Base-by-base conservation (phyloP, 2,113 vertebrate species). In the Cygnus atratus region DNA sequence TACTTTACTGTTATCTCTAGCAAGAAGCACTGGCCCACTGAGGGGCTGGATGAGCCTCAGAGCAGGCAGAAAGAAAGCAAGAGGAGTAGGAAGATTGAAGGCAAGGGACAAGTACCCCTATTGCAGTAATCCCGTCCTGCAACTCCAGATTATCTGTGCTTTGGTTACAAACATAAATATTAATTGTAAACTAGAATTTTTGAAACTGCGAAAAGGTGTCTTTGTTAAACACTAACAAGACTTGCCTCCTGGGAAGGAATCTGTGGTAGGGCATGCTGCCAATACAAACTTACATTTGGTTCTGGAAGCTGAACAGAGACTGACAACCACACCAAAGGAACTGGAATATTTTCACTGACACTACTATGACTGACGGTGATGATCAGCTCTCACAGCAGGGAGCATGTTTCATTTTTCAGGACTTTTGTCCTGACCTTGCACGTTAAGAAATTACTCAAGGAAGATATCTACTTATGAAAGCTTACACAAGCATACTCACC, bases 331-430 rank as follows among this genome's bases (percentile, higher is more conserved):
- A 80, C 11, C 35, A 55, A 84, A 88, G 68, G 80, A 91, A 66
- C 21, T 29, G 43, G 35, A 72, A 71, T 8, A 43, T 35, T 58
- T 66, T 90, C 88, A 73, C 35, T 70, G 63, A 48, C 65, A 39
- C 22, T 76, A 37, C 31, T 76, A 48, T 4, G 8, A 85, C n/a
- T 68, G 43, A 44, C 90, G 62, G 43, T 95, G 79, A 88, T 92
- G 76, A 93, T 76, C 75, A 92, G 35, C 43, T 93, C 54, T 86
- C 68, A 73, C 29, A 52, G 84, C 3, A 9, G 44, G 48, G 22
- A 89, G 11, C 3, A 4, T 75, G 25, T 87, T 92, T 93, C 92
- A 82, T 85, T 95, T 96, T 95, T 94, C 71, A 94, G 33, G 52
- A 89, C 39, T 11, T 75, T 11, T 79, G 35, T 92, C 94, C 92